Evolutionary conservation across 1,140 invertebrate species (phyloP), one percentile per base, ranked within the genome.

Genomic region (Polyergus mexicanus): DNA sequence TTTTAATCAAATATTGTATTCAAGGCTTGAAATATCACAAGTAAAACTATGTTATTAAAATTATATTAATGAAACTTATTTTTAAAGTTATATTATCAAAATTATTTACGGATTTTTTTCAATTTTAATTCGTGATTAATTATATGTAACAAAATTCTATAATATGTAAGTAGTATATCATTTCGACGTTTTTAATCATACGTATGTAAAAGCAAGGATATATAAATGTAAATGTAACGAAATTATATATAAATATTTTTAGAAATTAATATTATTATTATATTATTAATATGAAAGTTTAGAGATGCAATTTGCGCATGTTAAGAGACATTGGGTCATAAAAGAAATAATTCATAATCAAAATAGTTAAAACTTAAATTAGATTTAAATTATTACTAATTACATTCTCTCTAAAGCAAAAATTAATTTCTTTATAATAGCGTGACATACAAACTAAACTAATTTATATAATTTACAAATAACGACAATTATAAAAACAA

Each of bases 131-230:
- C n/a, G 13, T 19, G 16, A n/a, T 60, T 35, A 13, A 35, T 56
- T 63, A 13, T n/a, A 66, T 74, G 1, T 69, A 78, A 58, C 19
- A 19, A 72, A 88, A 47, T 25, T 28, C 62, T 56, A 13, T 62
- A 51, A 60, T 25, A 58, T 44, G 7, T 71, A 51, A 10, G 7
- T 28, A 41, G 3, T 2, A 6, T 41, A 11, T 78, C 38, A 38
- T 78, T 56, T n/a, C n/a, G n/a, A n/a, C n/a, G n/a, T n/a, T 78
- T 56, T 54, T 54, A 38, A 5, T 38, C 16, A 19, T 6, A 8
- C 0, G 5, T 78, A 68, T 2, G 10, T 68, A 22, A 38, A 51
- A 66, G 68, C 38, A 68, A 68, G 10, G 13, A 25, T 47, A 47
- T 8, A 32, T 11, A 19, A 11, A n/a, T 16, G n/a, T 38, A 77